Percentiles rank a stretch among this genome's conserved stretches.
These are phyloP conservation scores for Anoplius nigerrimus DNA, from an alignment of 2,888 invertebrate genomes.

Conservation along the genomic window DNA sequence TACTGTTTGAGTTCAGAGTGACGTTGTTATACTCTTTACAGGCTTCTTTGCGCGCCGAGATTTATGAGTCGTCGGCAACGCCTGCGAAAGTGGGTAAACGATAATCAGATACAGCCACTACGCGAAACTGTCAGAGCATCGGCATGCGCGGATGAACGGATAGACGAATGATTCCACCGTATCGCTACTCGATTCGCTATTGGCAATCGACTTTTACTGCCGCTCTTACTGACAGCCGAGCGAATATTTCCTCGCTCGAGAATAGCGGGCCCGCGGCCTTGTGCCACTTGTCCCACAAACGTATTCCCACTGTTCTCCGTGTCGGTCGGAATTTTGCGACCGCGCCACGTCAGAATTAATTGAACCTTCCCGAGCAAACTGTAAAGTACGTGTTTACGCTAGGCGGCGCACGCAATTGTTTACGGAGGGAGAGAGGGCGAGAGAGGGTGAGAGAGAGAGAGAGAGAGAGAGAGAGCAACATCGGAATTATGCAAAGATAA, in stretches of 20 bases:
- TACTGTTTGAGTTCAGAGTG: not conserved
- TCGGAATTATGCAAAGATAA: not conserved
- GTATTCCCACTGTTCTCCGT: no score
- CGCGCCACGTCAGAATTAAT: slow-evolving; percentile 12
- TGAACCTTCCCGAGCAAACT: slow-evolving; percentile 6
- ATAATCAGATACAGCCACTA: slow-evolving; percentile 34
- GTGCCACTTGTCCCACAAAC: no score
- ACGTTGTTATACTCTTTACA: no score
- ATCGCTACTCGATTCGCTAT: no score
- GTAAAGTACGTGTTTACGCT: no score
- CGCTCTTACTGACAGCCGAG: no score
- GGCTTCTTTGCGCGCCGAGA: slow-evolving; percentile 22
- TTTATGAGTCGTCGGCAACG: slow-evolving; percentile 25
- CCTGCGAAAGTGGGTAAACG: slow-evolving; percentile 33
- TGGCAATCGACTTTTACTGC: no score
- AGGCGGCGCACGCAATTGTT: no score
- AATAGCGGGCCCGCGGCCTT: no score
- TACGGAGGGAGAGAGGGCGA: slow-evolving; percentile 7
- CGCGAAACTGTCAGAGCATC: slow-evolving; percentile 16
- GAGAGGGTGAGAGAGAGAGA: slow-evolving; percentile 10
- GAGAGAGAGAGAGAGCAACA: slow-evolving; percentile 12
- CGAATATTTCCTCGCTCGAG: no score
- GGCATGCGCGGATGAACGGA: not conserved
- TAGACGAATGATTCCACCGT: no score
- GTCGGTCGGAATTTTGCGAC: slow-evolving; percentile 2